Base-by-base conservation (phyloP, 2,888 invertebrate species). In the Dendrolimus houi region DNA sequence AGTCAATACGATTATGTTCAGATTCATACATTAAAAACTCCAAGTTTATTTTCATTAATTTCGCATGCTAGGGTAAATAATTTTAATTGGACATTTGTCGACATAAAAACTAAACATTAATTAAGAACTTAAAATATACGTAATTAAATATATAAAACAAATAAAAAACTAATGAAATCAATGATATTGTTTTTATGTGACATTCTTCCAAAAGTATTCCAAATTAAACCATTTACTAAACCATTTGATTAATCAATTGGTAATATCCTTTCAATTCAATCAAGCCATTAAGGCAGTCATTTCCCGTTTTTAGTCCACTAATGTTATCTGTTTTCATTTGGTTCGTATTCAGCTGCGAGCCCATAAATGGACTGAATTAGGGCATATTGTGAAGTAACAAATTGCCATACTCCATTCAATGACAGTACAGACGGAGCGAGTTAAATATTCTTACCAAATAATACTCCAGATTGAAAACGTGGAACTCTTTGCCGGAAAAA, bases 361-460 rank as follows among this genome's bases (percentile, higher is more conserved):
- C 58, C 17, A 55, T 62, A 64, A 64, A 66, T 67, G 65, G 60
- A 58, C 65, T 65, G 67, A 70, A 73, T 75, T 70, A 70, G 64
- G 68, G 62, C 60, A 63, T 66, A 76, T 74, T 75, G 72, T 72
- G 68, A 59, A 12, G 29, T 56, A 63, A 65, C 69, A 65, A 71
- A 71, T 71, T 65, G 68, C 62, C 60, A 71, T 65, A 69, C 68
- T 29, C 29, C 29, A 29, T 29, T 29, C 29, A 29, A 29, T 29
- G 29, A 29, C 29, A 29, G 29, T 29, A 29, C 29, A 29, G 6
- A 29, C 29, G 29, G 29, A 29, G 29, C 29, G 1, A 29, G 29
- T 29, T 29, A 29, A 29, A 29, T 29, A 6, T 29, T 29, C 6
- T 29, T 29, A 29, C 29, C 6, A 6, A 29, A 29, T 29, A 29